Conservation (phyloP, 2,797 vertebrate species). For the Helostoma temminkii region DNA sequence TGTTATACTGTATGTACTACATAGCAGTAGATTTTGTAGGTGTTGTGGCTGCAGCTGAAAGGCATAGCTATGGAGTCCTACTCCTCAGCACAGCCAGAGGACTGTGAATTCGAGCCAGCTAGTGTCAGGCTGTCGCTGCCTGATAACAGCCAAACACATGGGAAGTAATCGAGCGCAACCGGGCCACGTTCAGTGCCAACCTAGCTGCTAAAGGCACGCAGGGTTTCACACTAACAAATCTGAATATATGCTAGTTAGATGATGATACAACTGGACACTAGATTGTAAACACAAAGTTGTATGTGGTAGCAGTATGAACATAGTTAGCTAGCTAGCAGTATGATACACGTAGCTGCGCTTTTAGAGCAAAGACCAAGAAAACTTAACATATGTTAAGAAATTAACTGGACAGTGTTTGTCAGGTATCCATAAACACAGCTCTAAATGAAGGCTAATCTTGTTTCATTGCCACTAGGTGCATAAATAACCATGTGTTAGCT, state of each 20-base stretch:
- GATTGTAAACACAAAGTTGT: background rate
- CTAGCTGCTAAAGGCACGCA: conserved; percentile 19
- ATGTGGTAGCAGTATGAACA: background rate
- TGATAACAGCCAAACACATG: conserved; percentile 71
- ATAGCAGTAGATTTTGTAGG: conserved; percentile 33
- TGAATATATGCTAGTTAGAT: conserved; percentile 3
- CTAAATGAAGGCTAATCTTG: too few species aligned
- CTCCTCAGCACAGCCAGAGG: conserved; percentile 45
- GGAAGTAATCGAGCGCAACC: conserved; percentile 31
- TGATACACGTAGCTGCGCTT: background rate
- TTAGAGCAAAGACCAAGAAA: background rate
- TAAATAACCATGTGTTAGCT: too few species aligned
- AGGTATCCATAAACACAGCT: too few species aligned
- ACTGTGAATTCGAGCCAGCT: conserved; percentile 51
- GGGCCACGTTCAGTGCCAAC: conserved; percentile 26
- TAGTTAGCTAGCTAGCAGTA: background rate
- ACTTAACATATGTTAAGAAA: too few species aligned
- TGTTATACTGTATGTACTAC: conserved; percentile 23
- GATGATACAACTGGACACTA: background rate
- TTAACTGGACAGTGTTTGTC: too few species aligned
- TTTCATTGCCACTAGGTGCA: too few species aligned
- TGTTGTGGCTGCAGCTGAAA: conserved; percentile 40
- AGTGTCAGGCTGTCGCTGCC: conserved; percentile 57
- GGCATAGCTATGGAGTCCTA: conserved; percentile 25
- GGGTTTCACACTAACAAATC: conserved; percentile 15